phyloP scores from a whole-genome alignment of 2,797 vertebrate genomes.

The Lophotriccus pileatus region DNA sequence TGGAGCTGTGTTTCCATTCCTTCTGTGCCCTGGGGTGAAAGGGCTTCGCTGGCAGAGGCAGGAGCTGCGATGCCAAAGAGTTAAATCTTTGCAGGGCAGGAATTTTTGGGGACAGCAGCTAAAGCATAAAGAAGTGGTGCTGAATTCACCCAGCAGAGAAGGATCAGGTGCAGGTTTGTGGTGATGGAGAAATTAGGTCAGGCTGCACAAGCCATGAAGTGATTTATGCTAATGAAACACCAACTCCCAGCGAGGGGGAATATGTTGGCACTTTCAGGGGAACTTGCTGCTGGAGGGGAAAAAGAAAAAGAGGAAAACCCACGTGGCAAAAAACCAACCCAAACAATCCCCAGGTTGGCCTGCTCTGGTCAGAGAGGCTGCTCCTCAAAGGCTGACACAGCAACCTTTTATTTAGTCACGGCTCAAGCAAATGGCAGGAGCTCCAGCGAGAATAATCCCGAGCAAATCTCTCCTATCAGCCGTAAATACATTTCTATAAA shows the following conservation, averaged over 20 bases:
- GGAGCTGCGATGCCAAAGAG: background rate
- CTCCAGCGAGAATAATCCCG: background rate
- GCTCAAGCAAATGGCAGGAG: background rate
- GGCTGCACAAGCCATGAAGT: background rate
- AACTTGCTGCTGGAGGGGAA: background rate
- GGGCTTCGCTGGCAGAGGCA: background rate
- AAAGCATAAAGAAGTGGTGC: background rate
- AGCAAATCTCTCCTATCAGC: background rate
- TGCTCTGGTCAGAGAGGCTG: constrained; percentile 5
- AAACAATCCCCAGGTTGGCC: constrained; percentile 10
- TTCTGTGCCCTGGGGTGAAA: background rate
- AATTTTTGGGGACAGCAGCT: background rate
- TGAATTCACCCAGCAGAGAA: background rate
- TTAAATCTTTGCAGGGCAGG: background rate
- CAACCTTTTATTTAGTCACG: background rate
- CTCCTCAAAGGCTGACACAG: background rate
- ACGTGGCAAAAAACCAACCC: constrained; percentile 13
- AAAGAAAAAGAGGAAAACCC: background rate
- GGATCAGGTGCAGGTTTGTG: background rate
- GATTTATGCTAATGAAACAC: constrained; percentile 19
- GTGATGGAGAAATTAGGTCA: background rate
- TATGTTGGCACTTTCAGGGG: background rate
- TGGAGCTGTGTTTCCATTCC: background rate
- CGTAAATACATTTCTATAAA: background rate
- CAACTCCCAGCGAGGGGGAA: background rate